Base-by-base conservation (phyloP, 2,113 vertebrate species). In the Hydropotes inermis region DNA sequence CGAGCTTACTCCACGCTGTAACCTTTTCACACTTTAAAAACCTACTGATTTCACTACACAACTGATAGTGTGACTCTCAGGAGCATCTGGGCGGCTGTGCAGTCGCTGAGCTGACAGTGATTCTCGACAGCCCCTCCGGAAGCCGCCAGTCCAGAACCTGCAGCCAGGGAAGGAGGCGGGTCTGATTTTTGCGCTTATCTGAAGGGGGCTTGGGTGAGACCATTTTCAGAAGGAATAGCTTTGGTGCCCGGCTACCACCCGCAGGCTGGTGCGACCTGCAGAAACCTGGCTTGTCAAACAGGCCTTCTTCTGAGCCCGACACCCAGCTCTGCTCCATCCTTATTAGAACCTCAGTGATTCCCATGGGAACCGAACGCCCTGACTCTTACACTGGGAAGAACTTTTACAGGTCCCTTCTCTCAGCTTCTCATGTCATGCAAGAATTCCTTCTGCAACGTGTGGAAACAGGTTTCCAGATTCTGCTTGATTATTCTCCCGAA, bases 11-110 rank as follows among this genome's bases (percentile, higher is more conserved):
- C 58, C 39, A 11, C 19, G 6, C 5, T 1, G 1, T 15, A 23
- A n/a, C 30, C 11, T 33, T 43, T 47, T 43, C 36, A 81, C 1
- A 6, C n/a, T 57, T 81, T 4, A n/a, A 52, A 30, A 54, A 30
- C 6, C 28, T 39, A 10, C 14, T 0, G 0, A 25, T 57, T 87
- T 39, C 39, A 10, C 3, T 2, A 17, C 7, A 45, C 0, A 4
- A 67, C 9, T 28, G 7, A 12, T 13, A 27, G 2, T 27, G 27
- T 27, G 52, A 28, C 7, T 28, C 8, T 2, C 21, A 17, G 9
- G 1, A 30, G 28, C 8, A 15, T 10, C 23, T 64, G 0, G 0
- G 43, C 6, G 15, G 8, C 10, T 15, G 5, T 76, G 82, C 12
- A 30, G n/a, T 47, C 4, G 5, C 21, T 15, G 17, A 76, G 74